phyloP scores from a whole-genome alignment of 2,113 vertebrate species.

The Raphicerus campestris region DNA sequence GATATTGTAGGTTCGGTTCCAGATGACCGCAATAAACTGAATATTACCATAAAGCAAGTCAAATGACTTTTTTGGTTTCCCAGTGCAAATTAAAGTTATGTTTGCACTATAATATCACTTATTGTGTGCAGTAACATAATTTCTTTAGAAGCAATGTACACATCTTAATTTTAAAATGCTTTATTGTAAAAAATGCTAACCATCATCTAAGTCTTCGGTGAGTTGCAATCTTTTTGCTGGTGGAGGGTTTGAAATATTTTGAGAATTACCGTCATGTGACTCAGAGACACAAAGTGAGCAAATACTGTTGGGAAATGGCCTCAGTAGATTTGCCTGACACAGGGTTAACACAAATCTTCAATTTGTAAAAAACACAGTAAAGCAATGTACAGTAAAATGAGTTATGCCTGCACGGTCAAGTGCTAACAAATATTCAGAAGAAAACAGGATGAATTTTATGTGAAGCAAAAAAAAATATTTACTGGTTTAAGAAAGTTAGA shows the following conservation, averaged over 20 bases:
- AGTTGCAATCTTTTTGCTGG: background rate
- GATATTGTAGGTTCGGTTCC: background rate
- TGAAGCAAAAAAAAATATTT: background rate
- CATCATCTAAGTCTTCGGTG: background rate
- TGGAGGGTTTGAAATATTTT: background rate
- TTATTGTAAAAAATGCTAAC: background rate
- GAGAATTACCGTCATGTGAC: background rate
- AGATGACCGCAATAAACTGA: background rate
- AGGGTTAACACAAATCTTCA: background rate
- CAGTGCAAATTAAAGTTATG: background rate
- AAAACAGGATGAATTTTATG: background rate
- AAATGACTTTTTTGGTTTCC: background rate
- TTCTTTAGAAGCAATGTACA: background rate
- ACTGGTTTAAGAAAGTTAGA: constrained; percentile 22
- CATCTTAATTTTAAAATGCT: background rate
- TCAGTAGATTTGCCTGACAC: background rate
- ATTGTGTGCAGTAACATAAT: background rate
- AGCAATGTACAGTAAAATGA: background rate
- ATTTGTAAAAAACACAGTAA: background rate
- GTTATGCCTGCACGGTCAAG: background rate
- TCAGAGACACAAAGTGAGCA: background rate
- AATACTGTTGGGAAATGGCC: background rate
- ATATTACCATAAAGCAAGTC: background rate
- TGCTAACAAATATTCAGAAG: background rate
- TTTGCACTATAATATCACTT: background rate